These are phyloP conservation scores for Synodontis membranacea DNA, from an alignment of 2,113 vertebrate species.

Conservation along the genomic window DNA sequence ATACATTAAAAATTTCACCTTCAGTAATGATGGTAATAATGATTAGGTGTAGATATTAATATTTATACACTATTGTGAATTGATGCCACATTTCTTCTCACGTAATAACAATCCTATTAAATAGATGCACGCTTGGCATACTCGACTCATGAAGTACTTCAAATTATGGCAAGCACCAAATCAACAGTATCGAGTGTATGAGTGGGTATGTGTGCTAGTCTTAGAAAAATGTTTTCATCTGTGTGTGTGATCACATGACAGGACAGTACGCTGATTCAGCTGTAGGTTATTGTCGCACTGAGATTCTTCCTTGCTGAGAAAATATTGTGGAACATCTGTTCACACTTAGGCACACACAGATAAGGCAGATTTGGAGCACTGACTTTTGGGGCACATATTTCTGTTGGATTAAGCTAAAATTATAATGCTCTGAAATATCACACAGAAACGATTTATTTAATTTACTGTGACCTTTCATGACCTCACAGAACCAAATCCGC, in stretches of 20 bases:
- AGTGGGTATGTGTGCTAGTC: constrained; percentile 19
- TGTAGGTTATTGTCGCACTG: constrained; percentile 75
- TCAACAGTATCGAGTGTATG: not conserved
- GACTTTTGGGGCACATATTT: constrained; percentile 12
- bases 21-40: not conserved
- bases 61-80: not conserved
- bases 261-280: constrained; percentile 75
- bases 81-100: not conserved
- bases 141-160: not conserved
- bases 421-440: not conserved
- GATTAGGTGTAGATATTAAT: no score
- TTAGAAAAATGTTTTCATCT: constrained; percentile 31
- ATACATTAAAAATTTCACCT: not conserved
- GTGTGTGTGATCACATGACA: constrained; percentile 53
- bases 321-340: constrained; percentile 80
- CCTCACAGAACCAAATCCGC: not conserved
- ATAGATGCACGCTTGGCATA: not conserved
- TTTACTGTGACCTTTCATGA: not conserved
- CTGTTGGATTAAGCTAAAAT: constrained; percentile 7
- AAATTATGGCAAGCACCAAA: not conserved
- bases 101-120: not conserved
- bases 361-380: constrained; percentile 25
- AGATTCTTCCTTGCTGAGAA: constrained; percentile 70
- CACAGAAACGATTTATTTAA: not conserved
- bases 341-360: constrained; percentile 66